phyloP scores from a whole-genome alignment of 2,113 vertebrate species.

The Anser brachyrhynchus region DNA sequence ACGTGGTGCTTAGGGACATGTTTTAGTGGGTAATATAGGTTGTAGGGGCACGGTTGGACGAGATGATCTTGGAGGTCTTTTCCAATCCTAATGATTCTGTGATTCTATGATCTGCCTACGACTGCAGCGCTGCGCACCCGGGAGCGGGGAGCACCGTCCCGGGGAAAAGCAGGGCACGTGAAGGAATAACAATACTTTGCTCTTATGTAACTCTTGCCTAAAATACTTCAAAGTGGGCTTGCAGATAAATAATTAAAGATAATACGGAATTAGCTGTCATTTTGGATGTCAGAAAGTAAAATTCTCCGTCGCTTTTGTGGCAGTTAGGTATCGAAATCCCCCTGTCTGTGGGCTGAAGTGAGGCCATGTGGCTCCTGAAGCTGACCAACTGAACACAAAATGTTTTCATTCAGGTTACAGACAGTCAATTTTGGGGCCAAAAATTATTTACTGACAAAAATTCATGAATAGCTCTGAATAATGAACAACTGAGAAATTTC shows the following conservation, averaged over 20 bases:
- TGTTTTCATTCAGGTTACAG: not conserved
- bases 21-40: no score
- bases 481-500: constrained; percentile 29
- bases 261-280: constrained; percentile 41
- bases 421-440: not conserved
- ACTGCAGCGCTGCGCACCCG: not conserved
- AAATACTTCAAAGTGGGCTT: constrained; percentile 62
- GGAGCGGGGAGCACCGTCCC: not conserved
- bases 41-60: no score
- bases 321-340: not conserved
- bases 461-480: not conserved
- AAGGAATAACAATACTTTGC: constrained; percentile 18
- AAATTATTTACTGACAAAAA: not conserved
- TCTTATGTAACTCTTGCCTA: constrained; percentile 61
- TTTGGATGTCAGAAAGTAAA: constrained; percentile 4
- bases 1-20: no score
- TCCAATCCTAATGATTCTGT: no score
- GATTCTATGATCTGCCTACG: not conserved
- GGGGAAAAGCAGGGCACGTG: constrained; percentile 21
- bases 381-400: not conserved
- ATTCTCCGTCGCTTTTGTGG: not conserved
- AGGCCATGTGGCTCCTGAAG: not conserved
- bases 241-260: constrained; percentile 59
- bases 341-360: not conserved
- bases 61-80: no score